phyloP scores from a whole-genome alignment of 2,888 invertebrate genomes.

The Strigamia crassipes region DNA sequence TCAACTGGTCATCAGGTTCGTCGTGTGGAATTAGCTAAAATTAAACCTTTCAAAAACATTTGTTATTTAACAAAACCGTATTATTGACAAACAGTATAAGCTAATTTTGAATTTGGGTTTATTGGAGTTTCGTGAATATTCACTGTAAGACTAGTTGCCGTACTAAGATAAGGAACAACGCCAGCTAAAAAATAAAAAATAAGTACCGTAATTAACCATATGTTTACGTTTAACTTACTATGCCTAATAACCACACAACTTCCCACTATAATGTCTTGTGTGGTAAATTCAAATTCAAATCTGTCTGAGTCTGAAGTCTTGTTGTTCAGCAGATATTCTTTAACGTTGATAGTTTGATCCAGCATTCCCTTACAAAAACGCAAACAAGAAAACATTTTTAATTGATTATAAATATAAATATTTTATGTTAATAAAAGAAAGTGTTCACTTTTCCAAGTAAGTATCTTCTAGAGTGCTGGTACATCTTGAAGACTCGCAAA shows the following conservation, averaged over 20 bases:
- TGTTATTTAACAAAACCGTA: background rate
- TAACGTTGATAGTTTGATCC: background rate
- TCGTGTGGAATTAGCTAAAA: background rate
- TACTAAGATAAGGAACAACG: background rate
- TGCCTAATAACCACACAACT: background rate
- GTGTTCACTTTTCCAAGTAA: no score
- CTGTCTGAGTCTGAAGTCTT: background rate
- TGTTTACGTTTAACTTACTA: no score
- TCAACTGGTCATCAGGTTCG: background rate
- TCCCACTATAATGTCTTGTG: background rate
- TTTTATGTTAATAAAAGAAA: no score
- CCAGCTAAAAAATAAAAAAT: no score
- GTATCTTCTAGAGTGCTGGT: no score
- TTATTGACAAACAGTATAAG: background rate
- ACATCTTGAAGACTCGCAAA: no score
- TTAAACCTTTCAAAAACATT: background rate
- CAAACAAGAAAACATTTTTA: no score
- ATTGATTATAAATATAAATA: no score
- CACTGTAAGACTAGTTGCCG: background rate
- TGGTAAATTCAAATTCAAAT: background rate
- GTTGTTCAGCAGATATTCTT: background rate
- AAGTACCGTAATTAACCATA: no score
- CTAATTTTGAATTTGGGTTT: background rate
- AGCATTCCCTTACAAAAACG: background rate
- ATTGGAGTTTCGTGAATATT: background rate